phyloP scores from a whole-genome alignment of 2,888 invertebrate genomes.

The Zygogramma bicolorata region DNA sequence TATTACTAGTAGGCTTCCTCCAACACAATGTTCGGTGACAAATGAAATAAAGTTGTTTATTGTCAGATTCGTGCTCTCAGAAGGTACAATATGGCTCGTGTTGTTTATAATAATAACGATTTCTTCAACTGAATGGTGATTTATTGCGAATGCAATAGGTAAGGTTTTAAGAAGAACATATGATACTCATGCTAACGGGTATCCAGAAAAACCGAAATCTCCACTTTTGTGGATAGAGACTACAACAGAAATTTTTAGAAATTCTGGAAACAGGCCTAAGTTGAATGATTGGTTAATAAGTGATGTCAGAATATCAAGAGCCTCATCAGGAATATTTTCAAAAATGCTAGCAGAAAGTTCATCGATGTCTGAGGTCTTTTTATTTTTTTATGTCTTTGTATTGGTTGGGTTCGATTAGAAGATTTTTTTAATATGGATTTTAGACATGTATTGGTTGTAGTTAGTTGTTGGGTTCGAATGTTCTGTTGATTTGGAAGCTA shows the following conservation, averaged over 20 bases:
- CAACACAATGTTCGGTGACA: no score
- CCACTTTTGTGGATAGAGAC: neutral
- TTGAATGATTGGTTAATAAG: neutral
- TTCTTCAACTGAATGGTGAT: no score
- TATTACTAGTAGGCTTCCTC: no score
- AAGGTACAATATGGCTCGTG: no score
- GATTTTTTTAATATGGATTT: neutral
- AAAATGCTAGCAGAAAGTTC: neutral
- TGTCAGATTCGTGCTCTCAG: no score
- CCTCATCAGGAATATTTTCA: neutral
- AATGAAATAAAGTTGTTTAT: no score
- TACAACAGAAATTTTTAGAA: neutral
- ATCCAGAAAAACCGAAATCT: no score
- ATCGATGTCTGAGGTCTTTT: neutral
- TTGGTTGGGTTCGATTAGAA: neutral
- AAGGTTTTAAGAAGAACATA: no score
- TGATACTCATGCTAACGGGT: no score
- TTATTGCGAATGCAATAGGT: no score
- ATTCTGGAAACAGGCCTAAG: neutral
- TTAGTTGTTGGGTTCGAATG: neutral
- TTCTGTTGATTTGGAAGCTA: neutral
- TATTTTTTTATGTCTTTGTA: neutral
- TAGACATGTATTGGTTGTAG: neutral
- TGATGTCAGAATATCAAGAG: neutral
- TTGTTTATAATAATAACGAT: no score